Percentiles rank a stretch among this genome's conserved stretches.
These are phyloP conservation scores for Perca flavescens DNA, from an alignment of 2,113 vertebrate species.

Conservation along the genomic window DNA sequence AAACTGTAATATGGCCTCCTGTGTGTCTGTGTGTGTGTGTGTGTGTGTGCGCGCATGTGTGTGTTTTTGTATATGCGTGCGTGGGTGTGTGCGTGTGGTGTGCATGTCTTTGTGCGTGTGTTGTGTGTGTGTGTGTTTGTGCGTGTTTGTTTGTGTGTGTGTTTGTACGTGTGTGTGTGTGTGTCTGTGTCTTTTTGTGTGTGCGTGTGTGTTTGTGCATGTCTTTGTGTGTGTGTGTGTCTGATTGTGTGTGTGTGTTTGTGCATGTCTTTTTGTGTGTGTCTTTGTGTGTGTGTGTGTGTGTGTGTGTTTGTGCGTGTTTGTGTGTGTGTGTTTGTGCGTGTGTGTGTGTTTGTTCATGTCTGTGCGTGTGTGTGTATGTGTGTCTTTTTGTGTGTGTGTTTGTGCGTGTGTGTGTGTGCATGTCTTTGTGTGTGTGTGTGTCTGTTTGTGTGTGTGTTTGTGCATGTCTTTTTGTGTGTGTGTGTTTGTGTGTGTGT, in stretches of 20 bases:
- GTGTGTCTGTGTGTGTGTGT: conserved; percentile 31
- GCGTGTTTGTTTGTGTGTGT: conserved; percentile 9
- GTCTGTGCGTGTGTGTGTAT: too few relatives aligned
- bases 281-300: too few relatives aligned
- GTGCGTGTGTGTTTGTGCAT: too few relatives aligned
- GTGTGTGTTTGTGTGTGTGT: conserved; percentile 60
- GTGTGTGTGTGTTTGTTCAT: conserved; percentile 36
- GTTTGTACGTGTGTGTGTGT: too few relatives aligned
- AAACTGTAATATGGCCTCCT: background rate
- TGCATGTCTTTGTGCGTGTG: too few relatives aligned
- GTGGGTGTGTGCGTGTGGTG: conserved; percentile 21
- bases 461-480: too few relatives aligned
- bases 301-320: too few relatives aligned
- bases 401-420: background rate
- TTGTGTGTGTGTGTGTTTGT: conserved; percentile 8
- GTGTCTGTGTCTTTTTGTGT: too few relatives aligned
- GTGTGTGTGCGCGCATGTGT: conserved; percentile 82
- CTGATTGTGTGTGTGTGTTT: too few relatives aligned
- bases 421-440: too few relatives aligned
- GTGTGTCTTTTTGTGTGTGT: conserved; percentile 12
- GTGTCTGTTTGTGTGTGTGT: conserved; percentile 24
- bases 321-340: background rate
- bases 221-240: too few relatives aligned
- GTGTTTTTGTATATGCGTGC: conserved; percentile 81
- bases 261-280: too few relatives aligned